Base-by-base conservation (phyloP, 2,797 vertebrate genomes). In the Gastrophryne carolinensis region DNA sequence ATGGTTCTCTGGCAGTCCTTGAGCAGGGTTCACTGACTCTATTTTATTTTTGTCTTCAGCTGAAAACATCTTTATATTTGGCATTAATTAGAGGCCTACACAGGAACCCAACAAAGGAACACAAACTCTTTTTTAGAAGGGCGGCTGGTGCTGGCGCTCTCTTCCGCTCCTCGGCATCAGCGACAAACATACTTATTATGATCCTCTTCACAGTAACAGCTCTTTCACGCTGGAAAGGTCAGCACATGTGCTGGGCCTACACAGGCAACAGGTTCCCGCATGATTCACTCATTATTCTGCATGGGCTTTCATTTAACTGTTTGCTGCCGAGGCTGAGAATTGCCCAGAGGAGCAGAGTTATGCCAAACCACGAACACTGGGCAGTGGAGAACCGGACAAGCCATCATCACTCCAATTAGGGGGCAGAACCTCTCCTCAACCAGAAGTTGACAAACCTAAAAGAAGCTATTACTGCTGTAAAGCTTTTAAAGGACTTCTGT, bases 31-130 rank as follows among this genome's bases (percentile, higher is more conserved):
- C 72, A 77, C 58, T 63, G 74, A 63, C 67, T 71, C 57, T 58
- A 32, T 47, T 77, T 77, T 77, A 77, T 77, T 77, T 77, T 77
- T 44, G 74, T 77, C 74, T 77, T 70, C 74, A 27, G 74, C 66
- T 64, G 50, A 77, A 77, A 77, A 77, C 74, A 77, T 63, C 74
- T 77, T 71, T 77, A 64, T 77, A 64, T 77, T 71, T 77, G 74
- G 67, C 74, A 71, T 37, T 77, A 77, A 77, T 77, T 77, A 71
- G 70, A 71, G 74, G 74, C 61, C 67, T 64, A 13, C 62, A 35
- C 21, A 27, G 39, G 32, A 37, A 67, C 12, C 58, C 35, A 77
- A 71, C 74, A 64, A 71, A 77, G 32, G 67, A 71, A 71, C 58
- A 71, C 53, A 58, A 66, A 57, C 72, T 27, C 27, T 24, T 37